Conservation (phyloP, 2,888 invertebrate species). For the Sarcophaga subvicina region DNA sequence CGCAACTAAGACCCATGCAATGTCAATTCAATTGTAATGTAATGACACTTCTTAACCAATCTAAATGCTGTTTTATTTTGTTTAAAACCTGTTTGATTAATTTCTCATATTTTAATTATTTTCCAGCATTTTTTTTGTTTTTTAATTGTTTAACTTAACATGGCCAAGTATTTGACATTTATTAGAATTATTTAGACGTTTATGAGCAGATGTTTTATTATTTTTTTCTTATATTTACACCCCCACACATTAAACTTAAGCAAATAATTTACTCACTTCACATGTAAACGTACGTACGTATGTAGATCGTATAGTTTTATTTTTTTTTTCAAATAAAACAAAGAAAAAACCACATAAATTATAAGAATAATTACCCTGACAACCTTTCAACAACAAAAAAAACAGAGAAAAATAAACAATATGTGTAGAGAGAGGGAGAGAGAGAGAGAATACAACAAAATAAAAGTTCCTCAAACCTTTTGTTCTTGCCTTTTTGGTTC, state of each 20-base stretch:
- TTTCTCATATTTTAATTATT: background rate
- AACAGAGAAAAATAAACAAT: slow-evolving; percentile 22
- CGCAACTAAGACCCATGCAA: too few species aligned
- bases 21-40: too few species aligned
- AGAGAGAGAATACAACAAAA: slow-evolving; percentile 22
- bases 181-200: slow-evolving; percentile 36
- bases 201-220: slow-evolving; percentile 64
- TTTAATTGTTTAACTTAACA: background rate
- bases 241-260: slow-evolving; percentile 33
- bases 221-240: slow-evolving; percentile 40
- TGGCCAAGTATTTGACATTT: slow-evolving; percentile 36
- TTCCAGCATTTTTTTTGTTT: slow-evolving; percentile 18
- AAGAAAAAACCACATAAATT: slow-evolving; percentile 58
- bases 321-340: slow-evolving; percentile 60
- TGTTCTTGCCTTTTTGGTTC: slow-evolving; percentile 47
- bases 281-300: background rate
- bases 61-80: too few species aligned
- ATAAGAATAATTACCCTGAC: slow-evolving; percentile 69
- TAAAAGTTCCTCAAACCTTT: slow-evolving; percentile 39
- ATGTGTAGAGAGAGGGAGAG: background rate
- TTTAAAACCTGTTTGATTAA: too few species aligned
- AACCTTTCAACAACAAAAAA: slow-evolving; percentile 65
- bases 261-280: background rate
- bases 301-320: slow-evolving; percentile 49
- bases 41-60: too few species aligned